phyloP scores from a whole-genome alignment of 1,140 invertebrate genomes.

The Idris sp. region DNA sequence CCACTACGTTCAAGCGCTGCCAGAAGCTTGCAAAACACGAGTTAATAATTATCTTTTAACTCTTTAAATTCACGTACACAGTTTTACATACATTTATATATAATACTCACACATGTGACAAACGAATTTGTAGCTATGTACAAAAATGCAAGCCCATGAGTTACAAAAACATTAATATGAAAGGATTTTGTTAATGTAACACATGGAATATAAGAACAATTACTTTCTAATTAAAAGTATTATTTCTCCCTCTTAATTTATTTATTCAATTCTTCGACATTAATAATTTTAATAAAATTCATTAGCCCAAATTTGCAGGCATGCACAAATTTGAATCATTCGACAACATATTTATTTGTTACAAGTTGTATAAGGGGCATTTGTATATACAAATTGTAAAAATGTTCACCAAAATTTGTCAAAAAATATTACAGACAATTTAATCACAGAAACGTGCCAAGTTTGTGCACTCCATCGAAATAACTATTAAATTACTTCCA shows the following conservation, averaged over 20 bases:
- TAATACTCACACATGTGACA: slow-evolving; percentile 15
- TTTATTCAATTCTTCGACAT: too few relatives aligned
- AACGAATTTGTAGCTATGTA: slow-evolving; percentile 33
- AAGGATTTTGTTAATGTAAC: slow-evolving; percentile 13
- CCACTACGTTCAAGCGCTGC: slow-evolving; percentile 13
- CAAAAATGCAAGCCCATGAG: slow-evolving; percentile 14
- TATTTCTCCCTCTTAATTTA: not conserved
- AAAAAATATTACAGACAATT: slow-evolving; percentile 33
- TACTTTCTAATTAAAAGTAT: not conserved
- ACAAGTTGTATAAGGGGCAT: too few relatives aligned
- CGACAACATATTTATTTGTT: slow-evolving; percentile 1
- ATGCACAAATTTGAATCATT: slow-evolving; percentile 10
- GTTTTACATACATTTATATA: slow-evolving; percentile 30
- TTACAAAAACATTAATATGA: slow-evolving; percentile 15
- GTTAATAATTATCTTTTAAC: slow-evolving; percentile 5
- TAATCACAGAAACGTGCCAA: slow-evolving; percentile 54
- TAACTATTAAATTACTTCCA: slow-evolving; percentile 37
- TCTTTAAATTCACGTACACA: slow-evolving; percentile 31
- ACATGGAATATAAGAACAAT: slow-evolving; percentile 1
- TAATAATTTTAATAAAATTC: slow-evolving; percentile 13
- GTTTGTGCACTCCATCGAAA: not conserved
- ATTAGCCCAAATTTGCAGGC: slow-evolving; percentile 32
- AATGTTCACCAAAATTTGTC: slow-evolving; percentile 10
- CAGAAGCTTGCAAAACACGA: slow-evolving; percentile 16
- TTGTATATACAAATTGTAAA: too few relatives aligned